Conservation (phyloP, 2,888 invertebrate species). For the Oscheius myriophilus region DNA sequence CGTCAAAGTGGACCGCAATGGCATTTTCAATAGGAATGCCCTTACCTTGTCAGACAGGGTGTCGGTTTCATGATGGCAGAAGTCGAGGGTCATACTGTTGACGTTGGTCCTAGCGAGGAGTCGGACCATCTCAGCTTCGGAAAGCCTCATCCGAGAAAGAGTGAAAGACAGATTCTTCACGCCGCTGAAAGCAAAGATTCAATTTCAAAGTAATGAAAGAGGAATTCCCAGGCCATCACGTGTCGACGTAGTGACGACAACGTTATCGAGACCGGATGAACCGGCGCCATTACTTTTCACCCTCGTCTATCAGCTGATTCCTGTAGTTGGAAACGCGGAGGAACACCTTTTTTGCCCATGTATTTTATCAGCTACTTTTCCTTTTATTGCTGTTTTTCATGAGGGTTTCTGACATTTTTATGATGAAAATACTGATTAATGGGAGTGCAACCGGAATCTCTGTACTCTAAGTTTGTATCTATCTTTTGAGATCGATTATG, state of each 20-base stretch:
- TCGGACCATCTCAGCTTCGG: constrained; percentile 20
- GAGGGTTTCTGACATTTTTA: no score
- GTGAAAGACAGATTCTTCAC: constrained; percentile 24
- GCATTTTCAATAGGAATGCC: background rate
- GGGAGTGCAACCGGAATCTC: no score
- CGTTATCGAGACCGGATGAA: constrained; percentile 10
- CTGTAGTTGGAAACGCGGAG: background rate
- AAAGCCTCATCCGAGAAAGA: constrained; percentile 10
- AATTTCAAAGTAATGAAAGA: constrained; percentile 7
- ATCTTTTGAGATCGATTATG: no score
- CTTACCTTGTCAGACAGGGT: constrained; percentile 26
- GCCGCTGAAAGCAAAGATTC: constrained; percentile 13
- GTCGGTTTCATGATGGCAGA: constrained; percentile 29
- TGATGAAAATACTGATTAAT: no score
- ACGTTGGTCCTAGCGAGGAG: constrained; percentile 13
- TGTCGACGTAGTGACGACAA: constrained; percentile 17
- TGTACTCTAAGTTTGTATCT: no score
- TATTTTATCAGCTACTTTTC: no score
- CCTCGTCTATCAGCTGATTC: constrained; percentile 12
- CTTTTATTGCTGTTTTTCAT: no score
- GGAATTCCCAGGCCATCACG: constrained; percentile 13
- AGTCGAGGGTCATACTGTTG: constrained; percentile 21
- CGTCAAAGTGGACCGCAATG: background rate
- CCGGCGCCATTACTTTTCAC: constrained; percentile 16
- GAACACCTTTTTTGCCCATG: background rate